A percentile compares a stretch with the other conserved stretches of the same genome.
phyloP scores from a whole-genome alignment of 2,113 vertebrate species.

The Vidua macroura region DNA sequence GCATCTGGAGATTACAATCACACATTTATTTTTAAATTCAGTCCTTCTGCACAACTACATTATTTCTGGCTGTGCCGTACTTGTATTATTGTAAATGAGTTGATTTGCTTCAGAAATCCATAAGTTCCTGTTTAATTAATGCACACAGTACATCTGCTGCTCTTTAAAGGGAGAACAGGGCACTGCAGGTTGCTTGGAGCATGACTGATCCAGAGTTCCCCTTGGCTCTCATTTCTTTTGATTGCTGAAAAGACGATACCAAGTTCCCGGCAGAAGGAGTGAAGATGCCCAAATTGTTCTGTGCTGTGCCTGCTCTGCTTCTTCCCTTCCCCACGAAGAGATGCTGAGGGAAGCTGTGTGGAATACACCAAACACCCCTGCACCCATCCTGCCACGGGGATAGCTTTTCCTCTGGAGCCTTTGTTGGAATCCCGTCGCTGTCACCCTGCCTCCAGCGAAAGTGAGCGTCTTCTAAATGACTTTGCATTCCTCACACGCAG shows the following conservation, averaged over 20 bases:
- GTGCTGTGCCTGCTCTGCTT: not conserved
- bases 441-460: not conserved
- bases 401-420: not conserved
- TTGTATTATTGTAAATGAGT: slow-evolving; percentile 62
- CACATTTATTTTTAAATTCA: slow-evolving; percentile 65
- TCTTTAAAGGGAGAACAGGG: slow-evolving; percentile 49
- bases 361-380: not conserved
- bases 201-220: slow-evolving; percentile 6
- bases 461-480: not conserved
- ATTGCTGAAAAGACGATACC: not conserved
- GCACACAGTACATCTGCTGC: slow-evolving; percentile 61
- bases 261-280: not conserved
- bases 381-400: not conserved
- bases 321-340: fast-evolving
- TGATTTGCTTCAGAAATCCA: slow-evolving; percentile 61
- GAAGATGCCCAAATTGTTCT: not conserved
- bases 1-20: slow-evolving; percentile 59
- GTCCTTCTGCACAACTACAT: slow-evolving; percentile 58
- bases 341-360: not conserved
- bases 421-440: fast-evolving
- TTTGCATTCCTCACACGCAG: not conserved
- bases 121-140: slow-evolving; percentile 66
- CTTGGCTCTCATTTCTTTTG: slow-evolving; percentile 43
- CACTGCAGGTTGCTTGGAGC: slow-evolving; percentile 27
- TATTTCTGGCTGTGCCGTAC: slow-evolving; percentile 56